Evolutionary conservation across 1,140 invertebrate species (phyloP).

Genomic region (Frieseomelitta varia): DNA sequence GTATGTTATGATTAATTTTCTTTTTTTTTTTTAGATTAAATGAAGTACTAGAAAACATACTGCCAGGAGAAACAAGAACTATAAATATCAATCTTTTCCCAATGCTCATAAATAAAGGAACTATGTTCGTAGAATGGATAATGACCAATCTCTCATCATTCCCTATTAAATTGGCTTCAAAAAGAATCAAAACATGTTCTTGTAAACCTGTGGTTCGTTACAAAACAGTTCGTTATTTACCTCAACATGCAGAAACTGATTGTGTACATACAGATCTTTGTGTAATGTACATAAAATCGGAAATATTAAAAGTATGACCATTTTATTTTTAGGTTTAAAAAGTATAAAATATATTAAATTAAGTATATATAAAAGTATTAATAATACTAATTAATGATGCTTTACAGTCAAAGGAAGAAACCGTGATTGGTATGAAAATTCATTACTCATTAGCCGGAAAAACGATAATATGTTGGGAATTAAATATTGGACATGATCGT

Average conservation of each 20-base stretch:
- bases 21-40: slow-evolving; percentile 65
- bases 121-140: slow-evolving; percentile 64
- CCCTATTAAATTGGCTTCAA: slow-evolving; percentile 55
- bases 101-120: slow-evolving; percentile 49
- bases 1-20: background rate
- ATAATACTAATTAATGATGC: background rate
- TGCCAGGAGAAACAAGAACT: slow-evolving; percentile 49
- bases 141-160: slow-evolving; percentile 62
- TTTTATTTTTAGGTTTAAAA: too few species aligned
- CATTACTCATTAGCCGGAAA: slow-evolving; percentile 45
- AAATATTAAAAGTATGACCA: slow-evolving; percentile 60
- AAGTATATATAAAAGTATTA: background rate
- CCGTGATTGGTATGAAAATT: slow-evolving; percentile 32
- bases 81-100: slow-evolving; percentile 58
- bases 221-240: slow-evolving; percentile 51
- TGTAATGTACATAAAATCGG: slow-evolving; percentile 57
- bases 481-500: slow-evolving; percentile 70
- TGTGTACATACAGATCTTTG: slow-evolving; percentile 65
- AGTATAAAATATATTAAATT: background rate
- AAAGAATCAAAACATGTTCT: slow-evolving; percentile 62
- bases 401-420: slow-evolving; percentile 23
- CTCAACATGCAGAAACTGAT: slow-evolving; percentile 42
- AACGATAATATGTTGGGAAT: slow-evolving; percentile 62
- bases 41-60: slow-evolving; percentile 51
- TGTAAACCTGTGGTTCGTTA: slow-evolving; percentile 60